Conservation (phyloP, 2,888 invertebrate species). For the Escarpia spicata region DNA sequence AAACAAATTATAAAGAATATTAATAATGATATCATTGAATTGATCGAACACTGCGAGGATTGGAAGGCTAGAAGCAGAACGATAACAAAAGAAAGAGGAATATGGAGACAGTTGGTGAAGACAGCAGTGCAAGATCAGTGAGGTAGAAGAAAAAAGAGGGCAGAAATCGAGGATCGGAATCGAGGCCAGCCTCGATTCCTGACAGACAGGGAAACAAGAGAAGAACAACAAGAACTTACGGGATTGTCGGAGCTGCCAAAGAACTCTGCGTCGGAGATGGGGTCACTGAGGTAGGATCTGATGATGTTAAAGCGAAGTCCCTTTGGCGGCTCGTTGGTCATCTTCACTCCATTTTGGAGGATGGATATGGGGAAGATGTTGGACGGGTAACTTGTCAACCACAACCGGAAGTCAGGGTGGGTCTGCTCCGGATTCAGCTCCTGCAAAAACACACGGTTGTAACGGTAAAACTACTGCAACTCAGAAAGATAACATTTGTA, state of each 20-base stretch:
- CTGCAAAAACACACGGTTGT: slow-evolving; percentile 41
- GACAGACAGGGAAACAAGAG: too few species aligned
- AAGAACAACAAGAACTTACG: slow-evolving; percentile 45
- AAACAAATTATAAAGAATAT: too few species aligned
- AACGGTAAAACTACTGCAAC: not conserved
- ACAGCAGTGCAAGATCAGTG: too few species aligned
- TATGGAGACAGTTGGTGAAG: too few species aligned
- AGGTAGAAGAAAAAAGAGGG: too few species aligned
- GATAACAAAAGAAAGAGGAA: too few species aligned
- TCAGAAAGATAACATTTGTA: not conserved
- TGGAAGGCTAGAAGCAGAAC: too few species aligned
- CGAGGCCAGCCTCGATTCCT: too few species aligned
- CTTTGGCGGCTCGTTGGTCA: slow-evolving; percentile 68
- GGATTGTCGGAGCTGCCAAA: slow-evolving; percentile 68
- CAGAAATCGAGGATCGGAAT: too few species aligned
- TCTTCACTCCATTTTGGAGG: slow-evolving; percentile 67
- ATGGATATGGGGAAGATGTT: slow-evolving; percentile 66
- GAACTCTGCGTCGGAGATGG: slow-evolving; percentile 87
- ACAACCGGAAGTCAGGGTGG: slow-evolving; percentile 67
- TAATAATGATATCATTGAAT: too few species aligned
- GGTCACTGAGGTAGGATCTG: slow-evolving; percentile 79
- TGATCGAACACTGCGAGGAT: too few species aligned
- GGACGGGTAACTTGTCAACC: slow-evolving; percentile 67
- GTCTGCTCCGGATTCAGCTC: slow-evolving; percentile 65
- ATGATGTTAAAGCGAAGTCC: slow-evolving; percentile 66